Conservation (phyloP, 64 coral and sea anemone species). For the Actinia tenebrosa region DNA sequence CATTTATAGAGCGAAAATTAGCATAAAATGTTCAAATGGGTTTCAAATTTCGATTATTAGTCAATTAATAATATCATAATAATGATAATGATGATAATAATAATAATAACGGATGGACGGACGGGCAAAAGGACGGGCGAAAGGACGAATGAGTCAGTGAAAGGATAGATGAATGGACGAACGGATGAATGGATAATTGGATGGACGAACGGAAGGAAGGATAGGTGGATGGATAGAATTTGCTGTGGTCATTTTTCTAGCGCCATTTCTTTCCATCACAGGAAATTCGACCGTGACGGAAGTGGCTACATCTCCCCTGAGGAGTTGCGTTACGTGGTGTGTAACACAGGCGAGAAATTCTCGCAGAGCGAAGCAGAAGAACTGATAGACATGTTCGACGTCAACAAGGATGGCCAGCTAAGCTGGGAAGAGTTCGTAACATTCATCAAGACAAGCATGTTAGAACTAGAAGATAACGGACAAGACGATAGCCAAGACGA, state of each 20-base stretch:
- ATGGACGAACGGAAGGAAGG: no score
- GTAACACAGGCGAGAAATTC: slow-evolving; percentile 79
- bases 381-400: slow-evolving; percentile 83
- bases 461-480: neutral
- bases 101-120: no score
- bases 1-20: no score
- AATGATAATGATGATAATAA: no score
- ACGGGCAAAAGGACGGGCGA: no score
- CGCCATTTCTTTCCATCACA: neutral
- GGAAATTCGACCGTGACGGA: slow-evolving; percentile 82
- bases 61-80: no score
- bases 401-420: slow-evolving; percentile 76
- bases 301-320: slow-evolving; percentile 82
- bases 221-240: neutral
- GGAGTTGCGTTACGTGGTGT: slow-evolving; percentile 84
- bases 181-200: no score
- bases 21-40: no score
- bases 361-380: slow-evolving; percentile 70
- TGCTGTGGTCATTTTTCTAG: neutral
- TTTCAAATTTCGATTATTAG: no score
- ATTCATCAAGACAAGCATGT: slow-evolving; percentile 46
- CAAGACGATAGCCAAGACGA: neutral
- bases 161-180: neutral
- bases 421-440: slow-evolving; percentile 86
- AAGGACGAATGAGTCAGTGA: no score